Evolutionary conservation across 2,888 invertebrate genomes (phyloP), one percentile per base, ranked within the genome.

Genomic region (Rapana venosa): DNA sequence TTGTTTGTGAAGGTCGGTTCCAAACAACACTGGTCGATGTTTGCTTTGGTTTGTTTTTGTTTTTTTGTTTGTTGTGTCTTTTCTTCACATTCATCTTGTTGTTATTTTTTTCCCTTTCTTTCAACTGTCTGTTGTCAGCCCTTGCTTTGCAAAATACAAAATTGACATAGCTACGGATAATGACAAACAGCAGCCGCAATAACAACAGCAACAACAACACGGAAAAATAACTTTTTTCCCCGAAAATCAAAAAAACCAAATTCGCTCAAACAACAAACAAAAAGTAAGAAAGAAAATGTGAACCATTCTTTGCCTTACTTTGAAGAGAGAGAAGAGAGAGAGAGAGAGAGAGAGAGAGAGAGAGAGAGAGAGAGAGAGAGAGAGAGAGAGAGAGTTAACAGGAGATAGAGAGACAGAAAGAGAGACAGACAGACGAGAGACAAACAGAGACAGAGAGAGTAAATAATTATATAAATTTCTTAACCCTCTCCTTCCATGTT

Each of bases 261-360:
- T n/a, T n/a, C 47, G 47, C 47, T 8, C 47, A 47, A 47, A 2
- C 47, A 47, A 79, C 77, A 79, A 17, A 79, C 32, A 79, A 15
- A 79, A 6, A 79, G 11, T 32, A 5, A 32, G 17, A 35, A 1
- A 79, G 35, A 1, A 36, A 15, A 36, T 11, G 32, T 11, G 20
- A 15, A 79, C 35, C 47, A 47, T 47, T 47, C 47, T 47, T 47
- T 47, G 47, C 47, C 47, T 47, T 47, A 8, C 47, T 47, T 47
- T 47, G 20, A 5, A 79, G 15, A 35, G 17, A 35, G 35, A 35
- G 2, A 35, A 35, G 35, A 35, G 79, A 79, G 35, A 79, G 17
- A 79, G 79, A 79, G 35, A 79, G 79, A 79, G 13, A 32, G 79
- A 79, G 79, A 35, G 32, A 79, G 35, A 79, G 32, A 79, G 66